A percentile compares a stretch with the other conserved stretches of the same genome.
phyloP scores from a whole-genome alignment of 2,888 invertebrate species.

The Vannuccia rotundouncinata region DNA sequence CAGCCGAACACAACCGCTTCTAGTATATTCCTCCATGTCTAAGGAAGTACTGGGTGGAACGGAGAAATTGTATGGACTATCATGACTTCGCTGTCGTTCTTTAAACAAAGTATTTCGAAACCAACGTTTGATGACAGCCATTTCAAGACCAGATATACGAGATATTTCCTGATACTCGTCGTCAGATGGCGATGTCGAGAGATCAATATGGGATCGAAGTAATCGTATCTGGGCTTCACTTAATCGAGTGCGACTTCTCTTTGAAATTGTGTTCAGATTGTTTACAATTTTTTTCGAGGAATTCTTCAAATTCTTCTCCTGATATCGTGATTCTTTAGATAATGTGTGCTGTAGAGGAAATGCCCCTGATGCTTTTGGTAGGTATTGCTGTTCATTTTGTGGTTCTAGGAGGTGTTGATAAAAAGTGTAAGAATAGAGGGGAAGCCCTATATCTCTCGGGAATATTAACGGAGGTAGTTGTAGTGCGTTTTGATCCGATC shows the following conservation, averaged over 20 bases:
- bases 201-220: conserved; percentile 93
- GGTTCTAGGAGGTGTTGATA: background rate
- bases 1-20: conserved; percentile 66
- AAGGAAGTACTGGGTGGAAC: conserved; percentile 89
- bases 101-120: conserved; percentile 95
- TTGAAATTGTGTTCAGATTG: conserved; percentile 57
- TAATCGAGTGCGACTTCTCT: conserved; percentile 91
- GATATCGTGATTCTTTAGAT: background rate
- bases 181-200: conserved; percentile 97
- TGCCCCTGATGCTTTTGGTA: background rate
- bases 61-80: conserved; percentile 97
- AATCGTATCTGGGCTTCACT: conserved; percentile 98
- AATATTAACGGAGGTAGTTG: background rate
- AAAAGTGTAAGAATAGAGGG: background rate
- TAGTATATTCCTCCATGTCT: conserved; percentile 89
- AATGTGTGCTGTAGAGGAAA: background rate
- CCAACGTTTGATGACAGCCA: conserved; percentile 99
- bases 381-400: background rate
- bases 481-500: background rate
- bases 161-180: conserved; percentile 97
- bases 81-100: conserved; percentile 95
- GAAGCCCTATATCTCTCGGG: background rate
- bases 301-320: background rate
- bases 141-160: conserved; percentile 86
- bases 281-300: no score